Base-by-base conservation (phyloP, 2,888 invertebrate genomes). In the Limnephilus marmoratus region DNA sequence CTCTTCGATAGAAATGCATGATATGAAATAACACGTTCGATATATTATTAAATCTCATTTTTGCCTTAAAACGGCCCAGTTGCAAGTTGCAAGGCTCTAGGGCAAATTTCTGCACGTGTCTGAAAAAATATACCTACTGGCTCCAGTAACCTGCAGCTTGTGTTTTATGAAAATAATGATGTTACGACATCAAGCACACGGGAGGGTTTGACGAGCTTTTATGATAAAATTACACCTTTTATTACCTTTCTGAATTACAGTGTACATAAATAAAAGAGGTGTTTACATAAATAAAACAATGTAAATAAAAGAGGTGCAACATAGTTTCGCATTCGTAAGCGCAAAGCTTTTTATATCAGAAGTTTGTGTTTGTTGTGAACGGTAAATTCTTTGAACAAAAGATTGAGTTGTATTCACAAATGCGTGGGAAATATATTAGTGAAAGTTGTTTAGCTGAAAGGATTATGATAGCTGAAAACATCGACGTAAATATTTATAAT, bases 81-180 rank as follows among this genome's bases (percentile, higher is more conserved):
- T n/a, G 5, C 9, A 2, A 31, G 31, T n/a, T n/a, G n/a, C n/a
- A n/a, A 68, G n/a, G 68, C 68, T 68, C 68, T n/a, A 68, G 68
- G 68, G 68, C 68, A n/a, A 68, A 68, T 68, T 68, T 68, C 24
- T n/a, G 68, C 24, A 68, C 68, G 68, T 68, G 24, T 68, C 68
- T 7, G 9, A 9, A 68, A 68, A 68, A 68, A 68, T 68, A 68
- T n/a, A 68, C 68, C 68, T 9, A 68, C 24, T 68, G 24, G 68
- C n/a, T n/a, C 9, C 68, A n/a, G 7, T 9, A n/a, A 24, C 68
- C 68, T 68, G 24, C 24, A 68, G 68, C 68, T 68, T 68, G 68
- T n/a, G 68, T 90, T 83, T 82, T 18, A 53, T 24, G 34, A 83
- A 83, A 31, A 83, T 82, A 83, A 53, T 83, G 11, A 83, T 34